A percentile compares a stretch with the other conserved stretches of the same genome.
Conservation (phyloP, 2,113 vertebrate species). For the Silurus meridionalis region DNA sequence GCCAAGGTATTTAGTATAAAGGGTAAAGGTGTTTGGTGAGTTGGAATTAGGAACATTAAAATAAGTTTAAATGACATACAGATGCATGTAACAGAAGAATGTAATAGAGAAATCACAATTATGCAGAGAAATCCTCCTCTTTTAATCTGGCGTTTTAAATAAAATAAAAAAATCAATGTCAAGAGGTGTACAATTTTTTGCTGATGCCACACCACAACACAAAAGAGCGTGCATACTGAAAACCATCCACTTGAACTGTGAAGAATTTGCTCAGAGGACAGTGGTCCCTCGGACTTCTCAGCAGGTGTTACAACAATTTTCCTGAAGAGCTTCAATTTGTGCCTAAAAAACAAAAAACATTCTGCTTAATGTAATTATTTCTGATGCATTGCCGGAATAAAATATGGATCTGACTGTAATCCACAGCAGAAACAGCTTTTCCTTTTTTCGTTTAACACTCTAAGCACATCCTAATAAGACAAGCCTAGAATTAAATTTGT, state of each 20-base stretch:
- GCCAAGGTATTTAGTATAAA: too few relatives aligned
- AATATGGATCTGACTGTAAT: not conserved
- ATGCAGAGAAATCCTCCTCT: not conserved
- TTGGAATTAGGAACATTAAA: too few relatives aligned
- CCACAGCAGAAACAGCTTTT: not conserved
- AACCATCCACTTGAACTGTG: not conserved
- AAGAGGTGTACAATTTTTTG: not conserved
- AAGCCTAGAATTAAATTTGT: too few relatives aligned
- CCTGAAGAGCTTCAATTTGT: slow-evolving; percentile 6
- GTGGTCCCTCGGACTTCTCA: not conserved
- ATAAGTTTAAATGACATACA: too few relatives aligned
- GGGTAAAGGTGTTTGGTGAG: too few relatives aligned
- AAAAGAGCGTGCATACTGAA: not conserved
- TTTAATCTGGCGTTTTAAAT: not conserved
- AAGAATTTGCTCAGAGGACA: not conserved
- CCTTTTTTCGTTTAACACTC: too few relatives aligned
- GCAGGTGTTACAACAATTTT: not conserved
- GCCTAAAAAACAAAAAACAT: not conserved
- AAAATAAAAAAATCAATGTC: not conserved
- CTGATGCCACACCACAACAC: not conserved
- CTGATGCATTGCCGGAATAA: not conserved
- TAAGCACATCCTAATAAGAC: too few relatives aligned
- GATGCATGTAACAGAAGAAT: not conserved
- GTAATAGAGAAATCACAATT: not conserved
- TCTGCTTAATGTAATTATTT: not conserved